A percentile compares a stretch with the other conserved stretches of the same genome.
Conservation (phyloP, 2,113 vertebrate genomes). For the Psammodynastes pulverulentus region DNA sequence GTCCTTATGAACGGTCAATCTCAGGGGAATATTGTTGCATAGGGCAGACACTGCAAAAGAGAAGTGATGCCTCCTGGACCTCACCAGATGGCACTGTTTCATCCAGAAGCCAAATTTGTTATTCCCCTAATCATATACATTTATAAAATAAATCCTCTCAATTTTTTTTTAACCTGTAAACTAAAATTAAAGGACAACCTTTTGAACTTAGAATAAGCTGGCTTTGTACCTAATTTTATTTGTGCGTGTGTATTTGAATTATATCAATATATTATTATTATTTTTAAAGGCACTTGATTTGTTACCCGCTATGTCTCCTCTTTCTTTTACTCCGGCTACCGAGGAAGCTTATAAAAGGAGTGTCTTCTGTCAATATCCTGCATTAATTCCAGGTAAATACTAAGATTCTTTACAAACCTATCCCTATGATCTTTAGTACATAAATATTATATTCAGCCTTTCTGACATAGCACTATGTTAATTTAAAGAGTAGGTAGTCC, state of each 20-base stretch:
- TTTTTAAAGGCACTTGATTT: constrained; percentile 72
- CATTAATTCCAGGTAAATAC: constrained; percentile 72
- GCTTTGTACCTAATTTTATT: not conserved
- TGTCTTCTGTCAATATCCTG: constrained; percentile 62
- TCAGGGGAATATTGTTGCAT: not conserved
- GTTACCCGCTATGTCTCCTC: constrained; percentile 66
- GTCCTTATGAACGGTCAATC: not conserved
- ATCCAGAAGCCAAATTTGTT: not conserved
- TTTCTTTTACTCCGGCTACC: constrained; percentile 69
- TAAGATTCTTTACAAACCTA: not conserved
- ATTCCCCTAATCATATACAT: not conserved
- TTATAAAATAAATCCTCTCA: not conserved
- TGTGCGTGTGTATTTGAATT: not conserved
- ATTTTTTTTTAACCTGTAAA: not conserved
- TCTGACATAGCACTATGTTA: not conserved
- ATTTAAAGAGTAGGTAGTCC: not conserved
- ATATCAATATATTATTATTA: not conserved
- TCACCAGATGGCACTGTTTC: not conserved
- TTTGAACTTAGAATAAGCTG: not conserved
- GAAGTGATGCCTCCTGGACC: not conserved
- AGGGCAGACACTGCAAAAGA: not conserved
- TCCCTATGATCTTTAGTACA: not conserved
- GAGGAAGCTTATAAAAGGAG: constrained; percentile 63
- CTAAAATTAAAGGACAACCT: not conserved
- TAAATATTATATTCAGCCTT: not conserved